phyloP scores from a whole-genome alignment of 1,140 invertebrate genomes.

The Melitaea cinxia region DNA sequence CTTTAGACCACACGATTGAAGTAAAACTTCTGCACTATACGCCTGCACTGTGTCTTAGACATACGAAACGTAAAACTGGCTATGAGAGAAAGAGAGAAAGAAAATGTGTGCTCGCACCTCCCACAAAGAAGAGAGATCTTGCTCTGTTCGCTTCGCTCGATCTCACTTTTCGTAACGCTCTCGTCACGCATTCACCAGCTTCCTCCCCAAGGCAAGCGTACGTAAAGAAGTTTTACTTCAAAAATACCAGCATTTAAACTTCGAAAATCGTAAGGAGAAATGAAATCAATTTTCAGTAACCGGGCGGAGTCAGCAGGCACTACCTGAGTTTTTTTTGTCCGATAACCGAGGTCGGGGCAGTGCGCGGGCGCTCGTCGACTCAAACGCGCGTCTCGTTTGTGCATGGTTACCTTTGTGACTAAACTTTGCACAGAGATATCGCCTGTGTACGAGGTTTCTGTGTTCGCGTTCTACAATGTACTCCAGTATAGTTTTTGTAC shows the following conservation, averaged over 20 bases:
- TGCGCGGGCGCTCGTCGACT: constrained; percentile 56
- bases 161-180: no score
- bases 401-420: background rate
- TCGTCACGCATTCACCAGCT: no score
- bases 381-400: constrained; percentile 48
- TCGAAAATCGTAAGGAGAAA: constrained; percentile 41
- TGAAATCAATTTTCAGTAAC: constrained; percentile 49
- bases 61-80: no score
- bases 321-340: constrained; percentile 67
- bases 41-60: no score
- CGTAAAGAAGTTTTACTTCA: constrained; percentile 35
- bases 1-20: no score
- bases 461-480: constrained; percentile 7
- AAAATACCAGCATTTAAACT: constrained; percentile 32
- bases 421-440: background rate
- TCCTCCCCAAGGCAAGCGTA: no score
- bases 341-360: constrained; percentile 62
- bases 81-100: no score
- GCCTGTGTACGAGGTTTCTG: background rate
- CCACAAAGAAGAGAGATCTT: no score
- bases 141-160: no score
- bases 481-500: no score
- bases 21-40: no score
- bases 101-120: no score
- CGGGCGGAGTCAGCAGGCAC: constrained; percentile 38